Evolutionary conservation across 2,113 vertebrate species (phyloP), one percentile per base, ranked within the genome.

Genomic region (Struthio camelus): DNA sequence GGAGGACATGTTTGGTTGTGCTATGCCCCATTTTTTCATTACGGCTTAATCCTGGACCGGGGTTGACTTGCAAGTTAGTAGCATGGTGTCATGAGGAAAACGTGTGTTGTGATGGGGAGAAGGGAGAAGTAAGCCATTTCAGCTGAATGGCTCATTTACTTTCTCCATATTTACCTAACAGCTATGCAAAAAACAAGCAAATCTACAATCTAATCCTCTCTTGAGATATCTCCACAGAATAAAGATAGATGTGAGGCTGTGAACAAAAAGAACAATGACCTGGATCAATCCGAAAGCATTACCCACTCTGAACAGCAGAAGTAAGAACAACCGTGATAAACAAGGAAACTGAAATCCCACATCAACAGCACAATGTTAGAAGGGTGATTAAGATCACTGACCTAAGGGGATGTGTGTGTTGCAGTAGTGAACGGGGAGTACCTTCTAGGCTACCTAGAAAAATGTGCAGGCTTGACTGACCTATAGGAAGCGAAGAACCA

Each of bases 361-460:
- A 84, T 84, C 83, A 94, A 64, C 86, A 90, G 86, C n/a, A 66
- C 86, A 93, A 81, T 95, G 91, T 87, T 46, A 84, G 77, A 75
- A 80, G 46, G 27, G 25, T 91, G 80, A 71, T 96, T 80, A 91
- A 93, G 78, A 71, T 56, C 71, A 34, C 6, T 9, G 56, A 11
- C 80, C 78, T 76, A 23, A 67, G 78, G 69, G 78, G 67, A 76
- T 2, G 34, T 32, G 38, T 40, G 8, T 2, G 0, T 30, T 70
- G n/a, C 58, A 64, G 20, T 54, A 75, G 34, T 27, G 46, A 34
- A 85, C 19, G 2, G 12, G 32, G 40, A 89, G 36, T 58, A 36
- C 8, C 56, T 18, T 89, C 80, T 53, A 64, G 65, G 23, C 58
- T 84, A 12, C 77, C 77, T 19, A 15, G 48, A 34, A 38, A 30